Base-by-base conservation (phyloP, 37 sponge, comb jelly and placozoan genomes). In the Ephydatia muelleri region DNA sequence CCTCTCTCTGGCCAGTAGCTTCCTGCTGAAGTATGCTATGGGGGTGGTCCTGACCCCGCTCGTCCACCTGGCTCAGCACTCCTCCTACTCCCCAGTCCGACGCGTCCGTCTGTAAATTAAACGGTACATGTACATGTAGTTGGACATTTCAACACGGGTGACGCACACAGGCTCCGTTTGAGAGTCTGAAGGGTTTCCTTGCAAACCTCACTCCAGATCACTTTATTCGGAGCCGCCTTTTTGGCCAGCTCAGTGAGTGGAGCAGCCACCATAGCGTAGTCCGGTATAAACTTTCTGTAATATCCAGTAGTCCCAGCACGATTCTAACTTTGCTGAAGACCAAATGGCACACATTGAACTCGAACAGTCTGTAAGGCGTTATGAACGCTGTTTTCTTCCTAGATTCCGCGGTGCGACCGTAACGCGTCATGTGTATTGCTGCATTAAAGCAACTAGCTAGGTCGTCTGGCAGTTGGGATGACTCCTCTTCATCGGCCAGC, bases 241-340 rank as follows among this genome's bases (percentile, higher is more conserved):
- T 71, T 82, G 34, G 87, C 83, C 8, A 91, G 67, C 31, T 91
- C 84, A 22, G 91, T 77, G 68, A 91, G 39, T 1, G 82, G 84
- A 0, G 77, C 80, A 22, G 84, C 87, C 36, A 83, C 32, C 0
- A 64, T 75, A 30, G 88, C 69, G 40, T 80, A 88, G 19, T 80
- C 30, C 3, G 93, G 82, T 19, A 89, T 86, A n/a, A 89, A 89
- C 48, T 78, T 81, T 57, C 84, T 49, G 38, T 93, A 90, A 37
- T 90, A 93, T 11, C 91, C 87, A 0, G 79, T 79, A n/a, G n/a
- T n/a, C 91, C 92, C 31, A 90, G 82, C 49, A 89, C 84, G 6
- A 68, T 49, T 40, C 85, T 57, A 0, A 89, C 85, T 47, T 77
- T n/a, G n/a, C n/a, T n/a, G n/a, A n/a, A n/a, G n/a, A n/a, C n/a